Conservation (phyloP, 2,888 invertebrate genomes). For the Alviniconcha strummeri region DNA sequence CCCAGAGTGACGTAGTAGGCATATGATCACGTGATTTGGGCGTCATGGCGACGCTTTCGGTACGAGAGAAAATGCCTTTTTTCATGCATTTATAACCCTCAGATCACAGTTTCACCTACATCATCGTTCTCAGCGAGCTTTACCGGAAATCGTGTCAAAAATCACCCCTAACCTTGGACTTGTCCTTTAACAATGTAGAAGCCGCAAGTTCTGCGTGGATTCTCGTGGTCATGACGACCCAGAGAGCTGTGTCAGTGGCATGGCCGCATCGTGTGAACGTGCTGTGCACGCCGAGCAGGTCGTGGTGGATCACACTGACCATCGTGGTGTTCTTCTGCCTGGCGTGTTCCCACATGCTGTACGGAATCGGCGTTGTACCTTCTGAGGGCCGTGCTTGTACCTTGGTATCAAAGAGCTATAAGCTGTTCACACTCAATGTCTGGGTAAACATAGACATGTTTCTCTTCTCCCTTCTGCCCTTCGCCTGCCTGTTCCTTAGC, state of each 20-base stretch:
- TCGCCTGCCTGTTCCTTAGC: no score
- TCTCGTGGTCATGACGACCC: conserved; percentile 58
- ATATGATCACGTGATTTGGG: no score
- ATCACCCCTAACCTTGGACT: no score
- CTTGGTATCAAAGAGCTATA: conserved; percentile 34
- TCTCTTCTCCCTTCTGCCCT: conserved; percentile 55
- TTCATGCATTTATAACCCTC: no score
- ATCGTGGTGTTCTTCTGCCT: conserved; percentile 41
- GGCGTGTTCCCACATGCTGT: conserved; percentile 50
- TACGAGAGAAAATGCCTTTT: no score
- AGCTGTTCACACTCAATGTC: conserved; percentile 43
- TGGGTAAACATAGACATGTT: no score
- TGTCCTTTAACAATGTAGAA: no score
- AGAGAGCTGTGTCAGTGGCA: conserved; percentile 55
- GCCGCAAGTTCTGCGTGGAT: conserved; percentile 62
- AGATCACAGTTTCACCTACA: no score
- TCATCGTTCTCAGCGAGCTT: no score
- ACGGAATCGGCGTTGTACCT: conserved; percentile 34
- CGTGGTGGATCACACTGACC: conserved; percentile 34
- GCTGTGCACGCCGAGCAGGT: conserved; percentile 45
- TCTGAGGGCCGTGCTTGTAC: conserved; percentile 26
- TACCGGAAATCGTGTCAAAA: no score
- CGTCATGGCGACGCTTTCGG: no score
- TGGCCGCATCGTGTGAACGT: conserved; percentile 51
- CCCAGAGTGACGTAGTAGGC: no score